Conservation (phyloP, 2,113 vertebrate genomes). For the Pituophis catenifer region DNA sequence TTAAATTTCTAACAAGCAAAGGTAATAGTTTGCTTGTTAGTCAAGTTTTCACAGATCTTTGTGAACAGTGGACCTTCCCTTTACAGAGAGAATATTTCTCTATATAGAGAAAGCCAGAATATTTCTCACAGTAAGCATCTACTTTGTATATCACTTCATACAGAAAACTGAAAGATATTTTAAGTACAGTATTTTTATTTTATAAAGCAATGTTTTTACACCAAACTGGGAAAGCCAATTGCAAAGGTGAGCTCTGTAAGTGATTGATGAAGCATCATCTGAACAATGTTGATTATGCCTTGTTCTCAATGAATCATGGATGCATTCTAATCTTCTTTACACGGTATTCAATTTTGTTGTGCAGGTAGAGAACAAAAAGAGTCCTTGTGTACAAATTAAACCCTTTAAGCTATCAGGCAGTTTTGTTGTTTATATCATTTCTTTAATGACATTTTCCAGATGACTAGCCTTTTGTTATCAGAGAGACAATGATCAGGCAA, state of each 20-base stretch:
- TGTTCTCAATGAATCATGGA: neutral
- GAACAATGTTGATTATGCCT: conserved; percentile 20
- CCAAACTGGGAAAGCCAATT: neutral
- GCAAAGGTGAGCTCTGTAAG: neutral
- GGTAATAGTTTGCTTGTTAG: conserved; percentile 16
- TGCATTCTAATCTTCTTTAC: conserved; percentile 6
- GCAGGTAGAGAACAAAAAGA: conserved; percentile 4
- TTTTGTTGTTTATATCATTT: conserved; percentile 52
- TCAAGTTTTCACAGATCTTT: conserved; percentile 15
- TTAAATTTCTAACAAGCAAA: neutral
- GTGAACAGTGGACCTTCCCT: neutral
- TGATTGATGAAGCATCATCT: neutral
- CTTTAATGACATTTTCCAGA: conserved; percentile 69
- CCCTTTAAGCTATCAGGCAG: conserved; percentile 51
- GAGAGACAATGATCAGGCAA: conserved; percentile 56
- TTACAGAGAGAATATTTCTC: neutral
- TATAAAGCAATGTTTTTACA: neutral
- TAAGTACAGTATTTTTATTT: conserved; percentile 4
- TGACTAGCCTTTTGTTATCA: conserved; percentile 53
- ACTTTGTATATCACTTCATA: conserved; percentile 3
- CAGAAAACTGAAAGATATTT: conserved; percentile 36
- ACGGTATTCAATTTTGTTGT: conserved; percentile 13
- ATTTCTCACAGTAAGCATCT: conserved; percentile 12
- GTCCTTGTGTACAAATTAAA: conserved; percentile 51
- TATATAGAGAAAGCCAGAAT: no score